Base-by-base conservation (phyloP, 2,113 vertebrate species). In the Pelecanus crispus region DNA sequence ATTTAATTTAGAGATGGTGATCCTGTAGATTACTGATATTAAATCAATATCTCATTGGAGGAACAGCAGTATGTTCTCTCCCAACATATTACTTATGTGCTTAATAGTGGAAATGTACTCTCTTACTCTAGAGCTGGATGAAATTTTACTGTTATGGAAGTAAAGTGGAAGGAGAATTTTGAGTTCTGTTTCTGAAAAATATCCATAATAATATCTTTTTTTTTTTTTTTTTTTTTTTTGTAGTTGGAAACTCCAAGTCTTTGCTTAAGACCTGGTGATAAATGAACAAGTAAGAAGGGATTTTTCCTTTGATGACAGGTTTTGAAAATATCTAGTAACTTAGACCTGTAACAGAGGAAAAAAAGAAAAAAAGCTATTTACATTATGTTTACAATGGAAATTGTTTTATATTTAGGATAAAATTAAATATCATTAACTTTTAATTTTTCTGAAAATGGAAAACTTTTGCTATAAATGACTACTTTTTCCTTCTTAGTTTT, bases 21-120 rank as follows among this genome's bases (percentile, higher is more conserved):
- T 91, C 62, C 45, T 77, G 42, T 66, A 88, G 62, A 81, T 78
- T 86, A 81, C 38, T 74, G n/a, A 77, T 91, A 73, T 62, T 94
- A 88, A 93, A 96, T 94, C 68, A 95, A 55, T 92, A 92, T 68
- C 70, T 80, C 34, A 70, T 73, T 93, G 84, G 36, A 90, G 21
- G 44, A 93, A 82, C 25, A 87, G 26, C 26, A 86, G 16, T 47
- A 26, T 38, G 25, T 82, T 94, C n/a, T 86, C 38, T 86, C 72
- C 38, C 47, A 88, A 28, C 8, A 18, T 55, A 61, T 66, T 81
- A 55, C 20, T 86, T 73, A 59, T 10, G 26, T 55, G 5, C 29
- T 92, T 84, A 62, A 65, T 45, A 81, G 17, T 31, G 26, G 26
- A 79, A 95, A 87, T 63, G 18, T 63, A 31, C 13, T 66, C 9